These are phyloP conservation scores for Stegophylla sp. DNA, from an alignment of 2,888 invertebrate species.

Conservation along the genomic window DNA sequence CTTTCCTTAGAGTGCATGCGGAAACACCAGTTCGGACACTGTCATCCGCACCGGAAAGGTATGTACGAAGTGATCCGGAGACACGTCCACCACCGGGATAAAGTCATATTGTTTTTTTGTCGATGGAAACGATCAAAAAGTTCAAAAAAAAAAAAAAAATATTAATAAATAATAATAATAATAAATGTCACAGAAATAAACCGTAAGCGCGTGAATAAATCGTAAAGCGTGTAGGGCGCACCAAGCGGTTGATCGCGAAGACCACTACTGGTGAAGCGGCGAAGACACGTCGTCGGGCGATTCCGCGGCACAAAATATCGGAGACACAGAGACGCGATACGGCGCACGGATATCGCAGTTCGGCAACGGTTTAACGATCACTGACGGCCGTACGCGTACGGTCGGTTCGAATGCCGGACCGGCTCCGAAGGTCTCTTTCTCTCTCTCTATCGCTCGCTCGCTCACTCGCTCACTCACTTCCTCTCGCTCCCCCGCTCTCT, in stretches of 20 bases:
- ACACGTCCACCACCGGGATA: slow-evolving; percentile 5
- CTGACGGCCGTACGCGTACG: neutral
- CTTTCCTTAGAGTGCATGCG: too few relatives aligned
- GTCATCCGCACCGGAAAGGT: slow-evolving; percentile 37
- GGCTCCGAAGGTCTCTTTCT: neutral
- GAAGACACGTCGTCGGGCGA: neutral
- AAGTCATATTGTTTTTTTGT: neutral
- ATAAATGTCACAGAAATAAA: neutral
- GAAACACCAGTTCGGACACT: neutral
- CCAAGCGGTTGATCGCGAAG: too few relatives aligned
- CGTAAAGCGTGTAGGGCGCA: too few relatives aligned
- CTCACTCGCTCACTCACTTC: too few relatives aligned
- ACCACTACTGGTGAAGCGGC: too few relatives aligned
- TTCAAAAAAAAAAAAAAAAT: too few relatives aligned
- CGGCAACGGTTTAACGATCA: neutral
- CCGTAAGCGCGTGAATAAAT: too few relatives aligned
- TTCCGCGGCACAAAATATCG: too few relatives aligned
- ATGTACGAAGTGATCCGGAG: slow-evolving; percentile 34
- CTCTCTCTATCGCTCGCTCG: too few relatives aligned
- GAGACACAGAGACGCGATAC: neutral
- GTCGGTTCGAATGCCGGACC: neutral
- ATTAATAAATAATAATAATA: slow-evolving; percentile 1
- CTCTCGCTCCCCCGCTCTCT: too few relatives aligned
- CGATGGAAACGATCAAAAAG: neutral
- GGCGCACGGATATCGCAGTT: neutral